Percentiles rank a stretch among this genome's conserved stretches.
Conservation (phyloP, 2,888 invertebrate genomes). For the Rosalia funebris region DNA sequence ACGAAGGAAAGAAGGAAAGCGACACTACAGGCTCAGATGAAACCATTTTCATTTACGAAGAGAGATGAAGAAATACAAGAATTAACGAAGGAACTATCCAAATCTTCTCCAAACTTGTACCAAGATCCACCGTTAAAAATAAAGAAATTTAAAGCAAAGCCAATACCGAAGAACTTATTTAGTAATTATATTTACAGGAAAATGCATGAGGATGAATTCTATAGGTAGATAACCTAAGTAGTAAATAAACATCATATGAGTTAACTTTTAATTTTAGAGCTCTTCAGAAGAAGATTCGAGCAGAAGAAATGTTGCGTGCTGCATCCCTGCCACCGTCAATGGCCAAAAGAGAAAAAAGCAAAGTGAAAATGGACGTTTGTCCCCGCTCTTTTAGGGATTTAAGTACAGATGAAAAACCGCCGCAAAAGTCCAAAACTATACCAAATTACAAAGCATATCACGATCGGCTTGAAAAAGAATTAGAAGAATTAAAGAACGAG, state of each 20-base stretch:
- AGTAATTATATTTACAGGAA: conserved; percentile 77
- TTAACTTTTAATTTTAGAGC: conserved; percentile 66
- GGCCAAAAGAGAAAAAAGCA: conserved; percentile 70
- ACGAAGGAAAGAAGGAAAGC: conserved; percentile 72
- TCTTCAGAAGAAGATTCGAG: conserved; percentile 74
- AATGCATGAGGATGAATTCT: conserved; percentile 78
- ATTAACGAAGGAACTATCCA: conserved; percentile 57
- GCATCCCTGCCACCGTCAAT: conserved; percentile 76
- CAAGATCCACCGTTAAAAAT: conserved; percentile 63
- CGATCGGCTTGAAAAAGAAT: conserved; percentile 59
- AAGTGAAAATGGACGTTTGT: conserved; percentile 57
- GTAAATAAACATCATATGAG: too few species aligned
- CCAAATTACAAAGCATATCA: conserved; percentile 59
- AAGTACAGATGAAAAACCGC: conserved; percentile 28
- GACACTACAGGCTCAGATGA: conserved; percentile 72
- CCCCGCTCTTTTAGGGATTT: conserved; percentile 45
- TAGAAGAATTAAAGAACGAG: conserved; percentile 61
- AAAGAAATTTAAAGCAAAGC: conserved; percentile 73
- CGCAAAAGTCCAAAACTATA: conserved; percentile 46
- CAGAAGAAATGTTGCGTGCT: conserved; percentile 75
- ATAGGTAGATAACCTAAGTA: conserved; percentile 68
- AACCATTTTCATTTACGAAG: conserved; percentile 73
- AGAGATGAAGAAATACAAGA: conserved; percentile 68
- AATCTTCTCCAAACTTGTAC: conserved; percentile 61
- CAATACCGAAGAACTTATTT: conserved; percentile 76